phyloP scores from a whole-genome alignment of 2,797 vertebrate genomes.

The Alfaro cultratus region DNA sequence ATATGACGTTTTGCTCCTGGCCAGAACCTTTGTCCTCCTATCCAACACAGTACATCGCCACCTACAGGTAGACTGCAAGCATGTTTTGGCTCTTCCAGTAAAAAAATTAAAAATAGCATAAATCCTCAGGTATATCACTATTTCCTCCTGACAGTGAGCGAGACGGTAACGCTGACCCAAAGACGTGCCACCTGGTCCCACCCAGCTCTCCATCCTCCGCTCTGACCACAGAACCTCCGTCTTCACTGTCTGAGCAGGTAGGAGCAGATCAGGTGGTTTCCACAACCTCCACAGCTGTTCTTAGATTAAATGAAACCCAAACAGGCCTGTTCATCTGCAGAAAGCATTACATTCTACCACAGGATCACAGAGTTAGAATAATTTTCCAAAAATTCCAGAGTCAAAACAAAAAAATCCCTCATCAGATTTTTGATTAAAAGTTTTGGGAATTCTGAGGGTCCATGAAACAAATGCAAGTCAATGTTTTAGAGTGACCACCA shows the following conservation, averaged over 20 bases:
- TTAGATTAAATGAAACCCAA: conserved; percentile 9
- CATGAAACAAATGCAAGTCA: not conserved
- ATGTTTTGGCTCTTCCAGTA: not conserved
- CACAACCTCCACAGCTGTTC: not conserved
- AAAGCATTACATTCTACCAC: not conserved
- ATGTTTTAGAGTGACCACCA: not conserved
- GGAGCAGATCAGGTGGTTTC: not conserved
- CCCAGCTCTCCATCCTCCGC: conserved; percentile 31
- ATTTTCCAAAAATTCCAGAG: not conserved
- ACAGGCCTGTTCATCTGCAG: not conserved
- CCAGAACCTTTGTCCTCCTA: conserved; percentile 47
- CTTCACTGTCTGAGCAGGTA: conserved; percentile 52
- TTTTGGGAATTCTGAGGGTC: not conserved
- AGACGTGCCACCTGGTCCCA: conserved; percentile 46
- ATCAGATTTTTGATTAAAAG: not conserved
- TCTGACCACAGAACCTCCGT: conserved; percentile 1
- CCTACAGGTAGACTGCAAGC: conserved; percentile 71
- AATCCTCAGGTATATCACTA: not conserved
- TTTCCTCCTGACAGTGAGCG: conserved; percentile 58
- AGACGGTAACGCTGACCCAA: not conserved
- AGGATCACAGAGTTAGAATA: not conserved
- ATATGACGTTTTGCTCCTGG: conserved; percentile 76
- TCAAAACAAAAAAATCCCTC: not conserved
- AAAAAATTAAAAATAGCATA: not conserved
- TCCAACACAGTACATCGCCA: conserved; percentile 64